Evolutionary conservation across 2,888 invertebrate species (phyloP).

Genomic region (Apeira syringaria): DNA sequence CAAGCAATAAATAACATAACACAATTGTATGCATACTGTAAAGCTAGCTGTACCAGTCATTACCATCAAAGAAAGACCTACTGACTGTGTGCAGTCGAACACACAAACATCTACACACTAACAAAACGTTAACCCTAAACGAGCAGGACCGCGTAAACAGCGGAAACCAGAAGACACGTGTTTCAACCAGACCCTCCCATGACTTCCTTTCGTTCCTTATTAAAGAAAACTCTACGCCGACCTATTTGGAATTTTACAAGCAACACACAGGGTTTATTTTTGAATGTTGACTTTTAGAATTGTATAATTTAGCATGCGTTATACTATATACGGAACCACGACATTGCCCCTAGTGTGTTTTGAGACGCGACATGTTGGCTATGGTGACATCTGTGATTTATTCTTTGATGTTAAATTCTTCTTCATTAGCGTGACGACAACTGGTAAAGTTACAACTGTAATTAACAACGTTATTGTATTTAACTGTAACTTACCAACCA

Average conservation of each 20-base stretch:
- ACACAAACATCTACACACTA: constrained; percentile 11
- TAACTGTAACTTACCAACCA: too few relatives aligned
- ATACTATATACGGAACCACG: constrained; percentile 23
- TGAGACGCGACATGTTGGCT: constrained; percentile 27
- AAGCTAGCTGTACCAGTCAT: constrained; percentile 15
- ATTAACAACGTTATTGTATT: constrained; percentile 3
- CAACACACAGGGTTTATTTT: constrained; percentile 16
- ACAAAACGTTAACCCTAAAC: constrained; percentile 20
- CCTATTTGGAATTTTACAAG: constrained; percentile 20
- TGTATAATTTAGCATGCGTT: constrained; percentile 18
- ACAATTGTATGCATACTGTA: constrained; percentile 9
- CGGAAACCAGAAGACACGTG: constrained; percentile 63
- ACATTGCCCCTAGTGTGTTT: constrained; percentile 33
- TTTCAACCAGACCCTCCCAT: constrained; percentile 51
- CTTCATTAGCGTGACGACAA: constrained; percentile 24
- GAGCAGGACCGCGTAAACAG: constrained; percentile 40
- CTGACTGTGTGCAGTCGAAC: constrained; percentile 23
- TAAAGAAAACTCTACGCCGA: constrained; percentile 35
- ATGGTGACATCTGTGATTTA: constrained; percentile 36
- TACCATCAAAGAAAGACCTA: constrained; percentile 21
- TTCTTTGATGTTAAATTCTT: constrained; percentile 31
- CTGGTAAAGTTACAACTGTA: constrained; percentile 18
- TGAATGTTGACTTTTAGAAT: not conserved
- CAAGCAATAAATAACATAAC: not conserved
- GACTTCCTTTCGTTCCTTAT: constrained; percentile 47